Percentiles rank a stretch among this genome's conserved stretches.
Conservation (phyloP, 2,888 invertebrate species). For the Syrphus vitripennis region DNA sequence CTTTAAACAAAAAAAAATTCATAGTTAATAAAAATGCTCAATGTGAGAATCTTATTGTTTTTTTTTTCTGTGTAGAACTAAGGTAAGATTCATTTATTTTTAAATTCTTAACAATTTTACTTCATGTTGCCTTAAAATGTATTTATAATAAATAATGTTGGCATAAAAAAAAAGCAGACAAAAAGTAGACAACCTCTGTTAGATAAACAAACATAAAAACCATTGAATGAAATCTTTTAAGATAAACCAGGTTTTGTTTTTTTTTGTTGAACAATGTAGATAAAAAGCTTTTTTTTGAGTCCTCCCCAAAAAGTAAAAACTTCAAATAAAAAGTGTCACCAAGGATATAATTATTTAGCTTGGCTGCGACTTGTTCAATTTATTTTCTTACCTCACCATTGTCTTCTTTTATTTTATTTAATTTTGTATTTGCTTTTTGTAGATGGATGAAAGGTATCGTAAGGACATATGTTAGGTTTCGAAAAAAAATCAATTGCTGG, state of each 20-base stretch:
- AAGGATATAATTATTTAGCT: background rate
- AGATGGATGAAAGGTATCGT: background rate
- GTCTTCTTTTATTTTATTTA: background rate
- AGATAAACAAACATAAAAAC: background rate
- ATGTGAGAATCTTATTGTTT: too few species aligned
- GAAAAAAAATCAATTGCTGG: background rate
- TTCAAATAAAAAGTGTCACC: slow-evolving; percentile 7
- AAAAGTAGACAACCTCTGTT: background rate
- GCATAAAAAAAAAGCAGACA: too few species aligned
- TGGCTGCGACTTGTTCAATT: slow-evolving; percentile 34
- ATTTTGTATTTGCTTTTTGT: background rate
- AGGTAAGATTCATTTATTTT: too few species aligned
- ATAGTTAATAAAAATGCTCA: too few species aligned
- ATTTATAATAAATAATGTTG: too few species aligned
- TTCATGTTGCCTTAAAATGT: too few species aligned
- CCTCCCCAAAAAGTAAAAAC: background rate
- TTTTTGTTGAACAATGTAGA: background rate
- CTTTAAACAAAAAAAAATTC: too few species aligned
- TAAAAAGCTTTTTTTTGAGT: background rate
- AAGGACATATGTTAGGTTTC: background rate
- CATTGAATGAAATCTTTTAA: background rate
- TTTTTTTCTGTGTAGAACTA: too few species aligned
- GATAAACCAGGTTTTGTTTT: background rate
- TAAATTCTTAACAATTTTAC: too few species aligned
- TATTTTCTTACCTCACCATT: slow-evolving; percentile 25